Evolutionary conservation across 2,888 invertebrate species (phyloP).

Genomic region (Agonopterix subpropinquella): DNA sequence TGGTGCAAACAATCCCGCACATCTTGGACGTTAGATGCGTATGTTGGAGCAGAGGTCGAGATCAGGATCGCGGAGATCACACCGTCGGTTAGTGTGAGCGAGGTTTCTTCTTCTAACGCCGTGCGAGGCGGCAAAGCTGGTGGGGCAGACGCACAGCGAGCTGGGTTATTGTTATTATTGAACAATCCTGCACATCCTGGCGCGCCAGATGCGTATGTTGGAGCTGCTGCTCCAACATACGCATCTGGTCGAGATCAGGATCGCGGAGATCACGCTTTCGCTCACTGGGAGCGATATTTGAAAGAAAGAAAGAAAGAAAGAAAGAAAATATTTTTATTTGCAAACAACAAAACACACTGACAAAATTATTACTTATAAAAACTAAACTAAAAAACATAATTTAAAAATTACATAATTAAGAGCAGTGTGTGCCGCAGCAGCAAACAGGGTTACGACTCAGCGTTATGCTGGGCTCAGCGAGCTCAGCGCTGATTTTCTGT

Average conservation of each 20-base stretch:
- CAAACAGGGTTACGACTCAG: too few relatives aligned
- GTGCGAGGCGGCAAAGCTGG: background rate
- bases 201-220: constrained; percentile 42
- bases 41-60: constrained; percentile 49
- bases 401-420: too few relatives aligned
- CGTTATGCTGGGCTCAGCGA: too few relatives aligned
- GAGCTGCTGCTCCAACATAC: too few relatives aligned
- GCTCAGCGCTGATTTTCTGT: too few relatives aligned
- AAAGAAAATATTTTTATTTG: too few relatives aligned
- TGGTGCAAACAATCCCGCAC: constrained; percentile 43
- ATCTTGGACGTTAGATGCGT: constrained; percentile 39
- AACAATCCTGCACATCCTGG: constrained; percentile 37
- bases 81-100: background rate
- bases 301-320: too few relatives aligned
- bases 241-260: constrained; percentile 40
- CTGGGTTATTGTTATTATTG: too few relatives aligned
- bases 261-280: background rate
- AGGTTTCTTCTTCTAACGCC: background rate
- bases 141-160: background rate
- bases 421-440: too few relatives aligned
- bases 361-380: too few relatives aligned
- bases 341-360: too few relatives aligned
- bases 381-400: too few relatives aligned
- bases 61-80: constrained; percentile 12
- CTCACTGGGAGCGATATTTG: background rate